Evolutionary conservation across 2,888 invertebrate genomes (phyloP).

Genomic region (Patella depressa): DNA sequence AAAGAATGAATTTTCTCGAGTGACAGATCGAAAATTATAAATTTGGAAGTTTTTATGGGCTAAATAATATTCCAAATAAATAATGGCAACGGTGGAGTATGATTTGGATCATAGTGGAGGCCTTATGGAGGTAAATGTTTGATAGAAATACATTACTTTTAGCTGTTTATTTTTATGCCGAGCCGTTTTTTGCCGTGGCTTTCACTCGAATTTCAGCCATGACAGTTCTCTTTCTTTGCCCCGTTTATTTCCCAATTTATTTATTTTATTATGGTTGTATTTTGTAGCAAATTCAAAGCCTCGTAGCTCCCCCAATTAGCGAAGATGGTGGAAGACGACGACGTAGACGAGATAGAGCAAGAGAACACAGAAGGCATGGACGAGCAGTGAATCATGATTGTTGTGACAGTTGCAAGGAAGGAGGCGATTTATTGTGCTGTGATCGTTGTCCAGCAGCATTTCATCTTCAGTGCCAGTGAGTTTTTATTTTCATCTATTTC

Average conservation of each 20-base stretch:
- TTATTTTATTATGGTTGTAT: background rate
- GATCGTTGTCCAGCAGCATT: constrained; percentile 96
- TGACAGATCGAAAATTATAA: background rate
- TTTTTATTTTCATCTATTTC: constrained; percentile 21
- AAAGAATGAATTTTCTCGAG: constrained; percentile 3
- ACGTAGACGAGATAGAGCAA: constrained; percentile 59
- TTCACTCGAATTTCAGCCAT: background rate
- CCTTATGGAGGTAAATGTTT: constrained; percentile 84
- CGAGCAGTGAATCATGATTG: constrained; percentile 83
- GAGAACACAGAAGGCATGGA: constrained; percentile 73
- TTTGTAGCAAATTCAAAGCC: constrained; percentile 85
- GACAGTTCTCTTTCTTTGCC: constrained; percentile 11
- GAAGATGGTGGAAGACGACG: constrained; percentile 77
- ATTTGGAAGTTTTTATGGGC: background rate
- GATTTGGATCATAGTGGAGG: constrained; percentile 85
- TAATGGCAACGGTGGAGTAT: constrained; percentile 80
- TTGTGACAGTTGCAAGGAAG: constrained; percentile 94
- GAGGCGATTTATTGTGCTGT: constrained; percentile 94
- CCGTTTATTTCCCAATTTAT: background rate
- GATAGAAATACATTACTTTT: no score
- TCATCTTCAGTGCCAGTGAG: constrained; percentile 94
- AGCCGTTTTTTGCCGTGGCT: no score
- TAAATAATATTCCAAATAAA: constrained; percentile 9
- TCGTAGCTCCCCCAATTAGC: constrained; percentile 89
- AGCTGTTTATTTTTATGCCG: no score